phyloP scores from a whole-genome alignment of 2,113 vertebrate genomes.

The Gymnorhina tibicen region DNA sequence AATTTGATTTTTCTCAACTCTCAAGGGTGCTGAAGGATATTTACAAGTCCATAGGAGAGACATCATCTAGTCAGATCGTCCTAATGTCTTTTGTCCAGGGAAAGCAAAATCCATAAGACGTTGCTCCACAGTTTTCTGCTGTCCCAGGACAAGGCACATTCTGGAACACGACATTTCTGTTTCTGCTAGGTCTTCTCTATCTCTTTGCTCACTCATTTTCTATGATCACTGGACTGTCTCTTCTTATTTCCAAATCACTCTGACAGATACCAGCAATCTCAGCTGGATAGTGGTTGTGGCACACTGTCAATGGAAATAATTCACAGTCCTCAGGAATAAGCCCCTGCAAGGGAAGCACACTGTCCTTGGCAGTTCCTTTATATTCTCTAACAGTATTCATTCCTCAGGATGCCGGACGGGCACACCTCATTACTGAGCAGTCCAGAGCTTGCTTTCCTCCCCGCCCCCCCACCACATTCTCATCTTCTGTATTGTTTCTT shows the following conservation, averaged over 20 bases:
- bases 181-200: not conserved
- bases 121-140: not conserved
- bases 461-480: not conserved
- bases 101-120: not conserved
- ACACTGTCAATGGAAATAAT: not conserved
- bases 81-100: not conserved
- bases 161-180: not conserved
- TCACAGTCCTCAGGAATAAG: not conserved
- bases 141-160: not conserved
- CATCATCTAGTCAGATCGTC: not conserved
- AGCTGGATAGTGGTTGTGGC: not conserved
- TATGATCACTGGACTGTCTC: not conserved
- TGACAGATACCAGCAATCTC: not conserved
- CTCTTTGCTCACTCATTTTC: not conserved
- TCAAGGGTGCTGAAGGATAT: not conserved
- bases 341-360: not conserved
- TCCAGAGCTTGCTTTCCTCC: not conserved
- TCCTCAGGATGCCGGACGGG: rapidly evolving
- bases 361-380: not conserved
- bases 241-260: not conserved
- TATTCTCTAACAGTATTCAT: not conserved
- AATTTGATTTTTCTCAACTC: not conserved
- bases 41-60: not conserved
- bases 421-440: not conserved
- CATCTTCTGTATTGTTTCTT: not conserved